These are phyloP conservation scores for Gnatocerus cornutus DNA, from an alignment of 2,888 invertebrate species.

Conservation along the genomic window DNA sequence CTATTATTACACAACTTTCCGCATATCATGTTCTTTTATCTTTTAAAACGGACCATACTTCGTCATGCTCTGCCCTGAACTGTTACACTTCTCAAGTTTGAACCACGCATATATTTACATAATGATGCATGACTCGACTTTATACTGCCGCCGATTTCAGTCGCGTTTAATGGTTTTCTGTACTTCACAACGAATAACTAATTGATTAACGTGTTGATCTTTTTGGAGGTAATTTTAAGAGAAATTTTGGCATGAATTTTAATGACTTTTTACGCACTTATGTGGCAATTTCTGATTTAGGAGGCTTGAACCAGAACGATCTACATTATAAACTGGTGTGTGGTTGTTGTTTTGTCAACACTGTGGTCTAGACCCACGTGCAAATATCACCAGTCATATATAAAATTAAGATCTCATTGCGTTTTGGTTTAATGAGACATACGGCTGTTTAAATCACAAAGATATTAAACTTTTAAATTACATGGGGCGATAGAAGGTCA, in stretches of 20 bases:
- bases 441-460: too few species aligned
- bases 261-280: conserved; percentile 38
- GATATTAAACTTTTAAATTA: too few species aligned
- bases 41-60: conserved; percentile 41
- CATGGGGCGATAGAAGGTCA: too few species aligned
- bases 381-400: not conserved
- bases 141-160: conserved; percentile 52
- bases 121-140: conserved; percentile 56
- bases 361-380: conserved; percentile 2
- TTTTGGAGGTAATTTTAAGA: conserved; percentile 43
- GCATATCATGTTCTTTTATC: conserved; percentile 47
- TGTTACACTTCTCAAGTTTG: conserved; percentile 49
- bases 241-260: conserved; percentile 52
- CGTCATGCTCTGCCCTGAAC: conserved; percentile 41
- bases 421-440: not conserved
- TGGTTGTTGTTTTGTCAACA: conserved; percentile 4
- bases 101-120: conserved; percentile 59
- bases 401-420: not conserved
- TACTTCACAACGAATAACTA: conserved; percentile 50
- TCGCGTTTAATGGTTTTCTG: conserved; percentile 47
- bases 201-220: conserved; percentile 54
- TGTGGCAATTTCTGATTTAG: conserved; percentile 31
- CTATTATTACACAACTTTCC: conserved; percentile 43
- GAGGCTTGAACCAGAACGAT: conserved; percentile 8
- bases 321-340: conserved; percentile 17